Evolutionary conservation across 2,797 vertebrate species (phyloP).

Genomic region (Spinus pinus): DNA sequence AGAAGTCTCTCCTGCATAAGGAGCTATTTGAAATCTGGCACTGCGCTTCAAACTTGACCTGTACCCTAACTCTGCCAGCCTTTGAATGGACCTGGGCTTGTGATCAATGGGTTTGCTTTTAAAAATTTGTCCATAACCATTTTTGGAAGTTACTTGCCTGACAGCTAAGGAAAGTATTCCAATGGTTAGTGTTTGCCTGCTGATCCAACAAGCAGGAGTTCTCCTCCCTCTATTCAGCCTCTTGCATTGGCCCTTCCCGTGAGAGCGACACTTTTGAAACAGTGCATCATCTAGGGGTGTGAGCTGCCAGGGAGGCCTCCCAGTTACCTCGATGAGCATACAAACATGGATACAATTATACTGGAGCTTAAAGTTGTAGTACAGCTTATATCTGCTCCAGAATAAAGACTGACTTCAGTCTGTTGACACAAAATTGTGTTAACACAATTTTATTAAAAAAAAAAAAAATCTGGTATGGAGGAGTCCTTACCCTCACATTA

Average conservation of each 20-base stretch:
- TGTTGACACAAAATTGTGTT: not conserved
- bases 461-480: not conserved
- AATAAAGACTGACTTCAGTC: not conserved
- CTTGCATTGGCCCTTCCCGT: not conserved
- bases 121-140: not conserved
- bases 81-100: not conserved
- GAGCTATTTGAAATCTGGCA: not conserved
- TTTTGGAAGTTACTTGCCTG: not conserved
- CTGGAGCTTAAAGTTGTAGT: not conserved
- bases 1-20: not conserved
- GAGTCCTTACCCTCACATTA: not conserved
- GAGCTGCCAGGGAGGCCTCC: not conserved
- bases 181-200: not conserved
- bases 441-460: not conserved
- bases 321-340: rapidly evolving
- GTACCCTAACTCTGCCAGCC: not conserved
- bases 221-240: not conserved
- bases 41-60: not conserved
- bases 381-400: rapidly evolving
- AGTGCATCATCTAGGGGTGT: too few relatives aligned
- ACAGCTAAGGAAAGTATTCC: not conserved
- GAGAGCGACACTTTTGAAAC: not conserved
- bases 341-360: not conserved
- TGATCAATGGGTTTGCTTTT: not conserved
- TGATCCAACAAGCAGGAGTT: rapidly evolving